phyloP scores from a whole-genome alignment of 2,797 vertebrate genomes.

The Urocyon cinereoargenteus region DNA sequence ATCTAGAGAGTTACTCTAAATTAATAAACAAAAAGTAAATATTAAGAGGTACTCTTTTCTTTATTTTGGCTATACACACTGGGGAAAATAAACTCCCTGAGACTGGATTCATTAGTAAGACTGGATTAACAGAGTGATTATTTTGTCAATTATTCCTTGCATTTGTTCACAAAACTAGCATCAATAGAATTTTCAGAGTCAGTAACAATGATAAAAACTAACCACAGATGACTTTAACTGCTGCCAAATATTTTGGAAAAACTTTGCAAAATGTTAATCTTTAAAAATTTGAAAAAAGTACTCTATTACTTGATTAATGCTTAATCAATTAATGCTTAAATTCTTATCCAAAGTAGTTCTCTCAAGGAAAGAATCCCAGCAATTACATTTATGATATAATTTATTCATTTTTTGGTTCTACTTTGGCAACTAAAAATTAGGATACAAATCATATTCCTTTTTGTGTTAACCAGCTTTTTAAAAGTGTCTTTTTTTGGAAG shows the following conservation, averaged over 20 bases:
- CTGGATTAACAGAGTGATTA: constrained; percentile 13
- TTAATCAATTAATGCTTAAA: constrained; percentile 22
- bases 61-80: constrained; percentile 50
- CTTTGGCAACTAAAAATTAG: constrained; percentile 42
- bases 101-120: constrained; percentile 19
- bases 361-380: neutral
- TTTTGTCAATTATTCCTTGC: constrained; percentile 32
- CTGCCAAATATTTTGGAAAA: constrained; percentile 34
- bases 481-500: neutral
- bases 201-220: constrained; percentile 54
- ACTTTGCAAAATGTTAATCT: constrained; percentile 44
- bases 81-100: constrained; percentile 49
- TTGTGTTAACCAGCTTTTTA: neutral
- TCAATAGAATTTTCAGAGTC: constrained; percentile 7
- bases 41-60: constrained; percentile 29
- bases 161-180: constrained; percentile 53
- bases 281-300: constrained; percentile 39
- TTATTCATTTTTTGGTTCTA: constrained; percentile 41
- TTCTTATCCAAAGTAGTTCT: constrained; percentile 24
- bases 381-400: constrained; percentile 42
- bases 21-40: constrained; percentile 57
- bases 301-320: neutral
- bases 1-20: constrained; percentile 39
- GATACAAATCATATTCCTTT: constrained; percentile 29
- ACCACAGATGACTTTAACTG: constrained; percentile 47